These are phyloP conservation scores for Conistra vaccinii DNA, from an alignment of 2,888 invertebrate species.

Conservation along the genomic window DNA sequence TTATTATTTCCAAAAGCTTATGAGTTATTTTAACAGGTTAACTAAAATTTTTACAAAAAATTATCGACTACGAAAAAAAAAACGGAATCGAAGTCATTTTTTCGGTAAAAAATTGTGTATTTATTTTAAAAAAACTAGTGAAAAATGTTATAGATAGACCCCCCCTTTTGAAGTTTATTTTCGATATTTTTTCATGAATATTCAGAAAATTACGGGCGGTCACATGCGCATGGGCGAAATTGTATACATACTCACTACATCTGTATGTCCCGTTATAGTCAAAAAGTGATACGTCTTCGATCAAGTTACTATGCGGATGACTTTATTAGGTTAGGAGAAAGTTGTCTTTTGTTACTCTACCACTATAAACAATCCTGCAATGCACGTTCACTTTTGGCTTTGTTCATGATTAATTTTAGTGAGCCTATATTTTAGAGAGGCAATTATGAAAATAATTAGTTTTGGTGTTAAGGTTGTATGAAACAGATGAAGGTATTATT, in stretches of 20 bases:
- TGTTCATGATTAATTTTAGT: conserved; percentile 35
- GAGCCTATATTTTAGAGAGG: conserved; percentile 26
- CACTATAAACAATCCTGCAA: conserved; percentile 28
- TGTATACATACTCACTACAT: conserved; percentile 4
- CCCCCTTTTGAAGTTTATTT: too few species aligned
- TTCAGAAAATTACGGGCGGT: too few species aligned
- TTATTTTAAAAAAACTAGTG: too few species aligned
- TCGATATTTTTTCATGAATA: too few species aligned
- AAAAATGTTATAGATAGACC: too few species aligned
- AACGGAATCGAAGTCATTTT: too few species aligned
- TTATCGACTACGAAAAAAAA: too few species aligned
- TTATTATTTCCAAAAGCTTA: too few species aligned
- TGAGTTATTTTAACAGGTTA: too few species aligned
- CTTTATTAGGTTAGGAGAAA: conserved; percentile 52
- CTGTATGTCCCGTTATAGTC: conserved; percentile 32
- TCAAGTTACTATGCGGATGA: conserved; percentile 31
- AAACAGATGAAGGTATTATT: background rate
- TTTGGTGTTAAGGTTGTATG: background rate
- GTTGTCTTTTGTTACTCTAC: conserved; percentile 46
- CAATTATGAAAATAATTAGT: conserved; percentile 5
- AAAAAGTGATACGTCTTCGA: conserved; percentile 32
- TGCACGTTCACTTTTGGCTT: conserved; percentile 46
- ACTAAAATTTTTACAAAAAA: too few species aligned
- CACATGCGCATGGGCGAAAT: too few species aligned
- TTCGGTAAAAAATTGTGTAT: too few species aligned